A percentile compares a stretch with the other conserved stretches of the same genome.
Evolutionary conservation across 2,113 vertebrate species (phyloP).

Genomic region (Phainopepla nitens): DNA sequence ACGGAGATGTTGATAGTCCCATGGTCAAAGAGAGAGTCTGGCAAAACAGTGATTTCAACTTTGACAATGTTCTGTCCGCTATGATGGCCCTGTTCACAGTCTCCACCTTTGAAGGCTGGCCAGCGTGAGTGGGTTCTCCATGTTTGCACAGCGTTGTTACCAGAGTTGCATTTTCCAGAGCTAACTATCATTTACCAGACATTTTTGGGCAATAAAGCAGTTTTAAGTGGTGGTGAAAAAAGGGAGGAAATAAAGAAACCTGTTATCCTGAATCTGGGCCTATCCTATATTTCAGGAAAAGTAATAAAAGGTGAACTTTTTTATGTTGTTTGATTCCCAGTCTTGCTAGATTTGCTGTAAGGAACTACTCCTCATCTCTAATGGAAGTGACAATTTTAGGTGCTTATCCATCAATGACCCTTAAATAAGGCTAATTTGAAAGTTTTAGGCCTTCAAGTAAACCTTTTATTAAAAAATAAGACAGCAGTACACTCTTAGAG

Average conservation of each 20-base stretch:
- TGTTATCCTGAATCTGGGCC: not conserved
- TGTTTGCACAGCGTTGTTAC: not conserved
- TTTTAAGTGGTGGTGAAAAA: not conserved
- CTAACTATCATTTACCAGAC: not conserved
- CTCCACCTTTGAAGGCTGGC: conserved; percentile 98
- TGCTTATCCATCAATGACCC: not conserved
- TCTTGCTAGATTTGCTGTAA: not conserved
- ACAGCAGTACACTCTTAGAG: not conserved
- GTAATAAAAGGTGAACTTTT: not conserved
- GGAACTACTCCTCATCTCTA: not conserved
- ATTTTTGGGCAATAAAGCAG: not conserved
- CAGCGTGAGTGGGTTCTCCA: conserved; percentile 79
- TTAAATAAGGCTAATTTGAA: not conserved
- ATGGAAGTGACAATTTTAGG: not conserved
- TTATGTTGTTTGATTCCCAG: not conserved
- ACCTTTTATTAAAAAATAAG: not conserved
- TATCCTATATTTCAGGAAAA: not conserved
- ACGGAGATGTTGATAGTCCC: conserved; percentile 92
- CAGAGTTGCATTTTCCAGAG: not conserved
- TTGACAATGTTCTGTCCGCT: conserved; percentile 95
- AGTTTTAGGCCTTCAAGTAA: not conserved
- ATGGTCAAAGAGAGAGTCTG: conserved; percentile 88
- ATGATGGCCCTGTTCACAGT: conserved; percentile 99
- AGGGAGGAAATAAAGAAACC: not conserved
- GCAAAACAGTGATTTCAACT: conserved; percentile 98